Evolutionary conservation across 1,140 invertebrate species (phyloP).

Genomic region (Anastrepha ludens): DNA sequence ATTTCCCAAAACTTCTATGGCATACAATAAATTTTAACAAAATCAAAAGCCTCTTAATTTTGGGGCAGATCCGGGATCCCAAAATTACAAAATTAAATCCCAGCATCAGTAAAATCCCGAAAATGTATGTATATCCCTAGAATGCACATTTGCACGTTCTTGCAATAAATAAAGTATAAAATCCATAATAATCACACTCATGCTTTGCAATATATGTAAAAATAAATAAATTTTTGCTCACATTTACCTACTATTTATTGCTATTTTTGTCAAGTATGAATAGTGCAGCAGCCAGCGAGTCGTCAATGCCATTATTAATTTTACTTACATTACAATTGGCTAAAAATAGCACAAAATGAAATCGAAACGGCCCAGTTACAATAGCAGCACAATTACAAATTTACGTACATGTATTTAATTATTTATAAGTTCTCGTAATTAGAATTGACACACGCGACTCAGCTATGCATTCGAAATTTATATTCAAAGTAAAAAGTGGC

Average conservation of each 20-base stretch:
- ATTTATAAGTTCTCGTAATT: not conserved
- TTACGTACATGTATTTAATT: not conserved
- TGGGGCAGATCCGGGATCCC: too few species aligned
- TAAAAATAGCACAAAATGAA: conserved; percentile 37
- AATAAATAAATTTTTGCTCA: not conserved
- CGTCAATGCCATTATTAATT: conserved; percentile 10
- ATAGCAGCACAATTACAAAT: not conserved
- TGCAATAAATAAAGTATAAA: not conserved
- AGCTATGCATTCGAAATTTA: not conserved
- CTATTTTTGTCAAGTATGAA: conserved; percentile 6
- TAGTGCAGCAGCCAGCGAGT: not conserved
- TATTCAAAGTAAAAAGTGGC: not conserved
- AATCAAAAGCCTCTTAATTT: too few species aligned
- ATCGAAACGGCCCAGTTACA: conserved; percentile 33
- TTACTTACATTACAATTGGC: conserved; percentile 36
- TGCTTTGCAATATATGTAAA: not conserved
- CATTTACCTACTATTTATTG: not conserved
- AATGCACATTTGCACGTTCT: too few species aligned
- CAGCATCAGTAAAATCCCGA: too few species aligned
- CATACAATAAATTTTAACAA: too few species aligned
- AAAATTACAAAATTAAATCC: too few species aligned
- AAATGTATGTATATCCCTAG: too few species aligned
- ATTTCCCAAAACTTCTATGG: too few species aligned
- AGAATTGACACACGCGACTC: conserved; percentile 38
- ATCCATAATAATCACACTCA: not conserved